These are phyloP conservation scores for Campylorhamphus procurvoides DNA, from an alignment of 2,113 vertebrate genomes.

Conservation along the genomic window DNA sequence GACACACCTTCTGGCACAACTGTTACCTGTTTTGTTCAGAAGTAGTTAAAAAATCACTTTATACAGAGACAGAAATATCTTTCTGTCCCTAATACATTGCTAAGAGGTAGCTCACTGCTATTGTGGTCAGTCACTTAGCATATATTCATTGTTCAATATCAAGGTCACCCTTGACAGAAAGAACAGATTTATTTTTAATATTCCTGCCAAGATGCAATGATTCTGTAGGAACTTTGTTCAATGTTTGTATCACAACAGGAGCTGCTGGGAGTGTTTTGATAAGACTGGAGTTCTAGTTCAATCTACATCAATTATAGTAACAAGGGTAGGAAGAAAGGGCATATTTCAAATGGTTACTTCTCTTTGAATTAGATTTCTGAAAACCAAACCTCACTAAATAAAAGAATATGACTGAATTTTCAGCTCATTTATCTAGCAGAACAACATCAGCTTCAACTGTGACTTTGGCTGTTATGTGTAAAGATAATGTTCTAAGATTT, in stretches of 20 bases:
- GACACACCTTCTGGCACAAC: background rate
- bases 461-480: background rate
- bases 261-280: background rate
- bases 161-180: background rate
- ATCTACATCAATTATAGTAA: background rate
- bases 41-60: background rate
- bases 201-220: background rate
- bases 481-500: background rate
- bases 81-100: background rate
- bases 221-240: constrained; percentile 1
- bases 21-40: background rate
- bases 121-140: background rate
- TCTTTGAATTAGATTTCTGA: background rate
- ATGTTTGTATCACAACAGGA: background rate
- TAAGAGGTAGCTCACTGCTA: background rate
- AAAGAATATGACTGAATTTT: background rate
- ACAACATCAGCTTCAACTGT: background rate
- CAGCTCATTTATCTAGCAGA: background rate
- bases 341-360: background rate
- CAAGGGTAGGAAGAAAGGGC: background rate
- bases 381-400: background rate
- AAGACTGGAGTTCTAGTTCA: constrained; percentile 10
- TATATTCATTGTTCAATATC: background rate
- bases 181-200: constrained; percentile 4
- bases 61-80: background rate